Evolutionary conservation across 1,140 invertebrate species (phyloP), one percentile per base, ranked within the genome.

Genomic region (Oscheius sp.): DNA sequence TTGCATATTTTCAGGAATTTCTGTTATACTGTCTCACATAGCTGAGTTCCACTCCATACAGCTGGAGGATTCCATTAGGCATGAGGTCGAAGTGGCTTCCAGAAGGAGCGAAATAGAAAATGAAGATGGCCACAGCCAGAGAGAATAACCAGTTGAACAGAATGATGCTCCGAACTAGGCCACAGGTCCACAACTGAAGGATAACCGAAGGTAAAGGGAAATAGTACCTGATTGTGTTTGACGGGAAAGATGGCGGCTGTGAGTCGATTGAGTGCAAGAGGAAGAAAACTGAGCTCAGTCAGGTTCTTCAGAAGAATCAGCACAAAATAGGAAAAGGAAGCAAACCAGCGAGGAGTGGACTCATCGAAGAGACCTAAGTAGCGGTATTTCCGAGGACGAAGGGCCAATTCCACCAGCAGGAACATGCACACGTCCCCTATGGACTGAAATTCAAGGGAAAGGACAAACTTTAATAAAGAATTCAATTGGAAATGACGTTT

Each of bases 351-450:
- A 23, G 49, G 49, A 4, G 49, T 55, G 7, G 49, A 13, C 49
- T 55, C 49, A 26, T 55, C 28, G 49, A 13, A 55, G 23, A 55
- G 23, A 55, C 4, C 4, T 15, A 55, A 55, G 7, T 20, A 55
- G 7, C 49, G 7, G 23, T 55, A 55, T 4, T 7, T 55, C 7
- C 49, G 49, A 7, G 49, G 49, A 55, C 49, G 49, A 15, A 55
- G 15, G 7, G 28, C 7, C 15, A 55, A 13, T 23, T 55, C 49
- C 7, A 26, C 23, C 15, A 20, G 49, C 15, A 55, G 23, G 23
- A 55, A 55, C 49, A 55, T 55, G 23, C 49, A 55, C 15, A 55
- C 49, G 28, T 55, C 49, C 4, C 49, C 49, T 15, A 55, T 55
- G 15, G 49, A 55, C 49, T 55, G 49, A 23, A 55, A 55, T 7